Evolutionary conservation across 2,113 vertebrate genomes (phyloP).

Genomic region (Erinaceus europaeus): DNA sequence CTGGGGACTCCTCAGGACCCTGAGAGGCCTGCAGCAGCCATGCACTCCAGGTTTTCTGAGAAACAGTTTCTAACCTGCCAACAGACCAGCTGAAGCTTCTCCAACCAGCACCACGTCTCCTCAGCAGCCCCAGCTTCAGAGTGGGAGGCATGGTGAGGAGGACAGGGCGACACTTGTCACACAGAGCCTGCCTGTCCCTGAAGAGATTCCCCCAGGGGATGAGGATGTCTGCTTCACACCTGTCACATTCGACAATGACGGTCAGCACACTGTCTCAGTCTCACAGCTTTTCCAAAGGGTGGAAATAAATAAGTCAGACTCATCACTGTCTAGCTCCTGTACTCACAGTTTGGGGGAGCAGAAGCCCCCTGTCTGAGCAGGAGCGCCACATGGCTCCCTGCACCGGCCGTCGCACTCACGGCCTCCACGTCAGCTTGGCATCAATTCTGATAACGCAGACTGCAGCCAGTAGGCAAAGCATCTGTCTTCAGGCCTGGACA

Average conservation of each 20-base stretch:
- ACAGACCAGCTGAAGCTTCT: neutral
- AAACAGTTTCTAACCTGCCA: neutral
- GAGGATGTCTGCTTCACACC: too few species aligned
- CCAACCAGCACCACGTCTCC: neutral
- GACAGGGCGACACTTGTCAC: neutral
- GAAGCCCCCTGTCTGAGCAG: conserved; percentile 39
- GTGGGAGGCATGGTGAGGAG: neutral
- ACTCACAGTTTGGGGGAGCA: conserved; percentile 45
- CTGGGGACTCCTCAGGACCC: neutral
- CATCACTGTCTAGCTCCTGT: neutral
- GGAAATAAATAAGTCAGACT: conserved; percentile 61
- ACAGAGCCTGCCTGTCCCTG: neutral
- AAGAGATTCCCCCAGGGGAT: too few species aligned
- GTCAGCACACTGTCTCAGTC: neutral
- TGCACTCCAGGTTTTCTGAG: neutral
- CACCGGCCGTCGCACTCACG: too few species aligned
- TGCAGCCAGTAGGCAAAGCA: neutral
- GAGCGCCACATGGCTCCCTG: too few species aligned
- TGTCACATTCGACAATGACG: neutral
- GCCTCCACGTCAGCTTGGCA: neutral
- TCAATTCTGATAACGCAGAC: neutral
- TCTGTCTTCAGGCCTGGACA: neutral
- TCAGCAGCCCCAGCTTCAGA: neutral
- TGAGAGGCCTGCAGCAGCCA: too few species aligned
- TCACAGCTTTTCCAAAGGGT: neutral